Conservation (phyloP, 92 coral and sea anemone species). For the Epizoanthus scotinus region DNA sequence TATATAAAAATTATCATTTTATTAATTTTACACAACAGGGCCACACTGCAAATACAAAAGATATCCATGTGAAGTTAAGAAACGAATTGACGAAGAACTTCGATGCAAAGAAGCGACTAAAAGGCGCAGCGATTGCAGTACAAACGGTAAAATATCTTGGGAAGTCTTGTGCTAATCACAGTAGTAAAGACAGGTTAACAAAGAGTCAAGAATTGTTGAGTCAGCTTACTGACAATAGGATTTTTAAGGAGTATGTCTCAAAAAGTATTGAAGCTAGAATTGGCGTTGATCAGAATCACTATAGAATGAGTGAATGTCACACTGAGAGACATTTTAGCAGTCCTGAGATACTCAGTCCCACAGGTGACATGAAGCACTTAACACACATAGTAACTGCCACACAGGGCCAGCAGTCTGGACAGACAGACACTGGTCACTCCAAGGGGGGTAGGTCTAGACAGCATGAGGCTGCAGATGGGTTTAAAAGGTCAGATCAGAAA, state of each 20-base stretch:
- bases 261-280: constrained; percentile 22
- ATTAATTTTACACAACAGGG: constrained; percentile 56
- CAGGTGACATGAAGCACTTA: constrained; percentile 26
- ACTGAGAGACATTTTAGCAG: constrained; percentile 69
- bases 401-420: neutral
- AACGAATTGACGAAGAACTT: constrained; percentile 91
- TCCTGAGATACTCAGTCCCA: constrained; percentile 78
- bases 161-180: constrained; percentile 44
- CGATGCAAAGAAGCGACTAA: constrained; percentile 77
- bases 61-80: constrained; percentile 82
- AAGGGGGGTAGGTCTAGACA: neutral
- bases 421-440: neutral
- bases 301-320: neutral
- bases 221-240: constrained; percentile 9
- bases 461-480: constrained; percentile 2
- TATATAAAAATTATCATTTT: neutral
- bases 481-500: constrained; percentile 40
- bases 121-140: constrained; percentile 85
- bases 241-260: constrained; percentile 1
- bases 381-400: neutral
- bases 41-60: constrained; percentile 84
- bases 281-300: neutral
- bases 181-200: constrained; percentile 30
- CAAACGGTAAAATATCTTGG: constrained; percentile 88
- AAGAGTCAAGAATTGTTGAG: constrained; percentile 30